Conservation (phyloP, 2,797 vertebrate species). For the Phoxinus dragarum region DNA sequence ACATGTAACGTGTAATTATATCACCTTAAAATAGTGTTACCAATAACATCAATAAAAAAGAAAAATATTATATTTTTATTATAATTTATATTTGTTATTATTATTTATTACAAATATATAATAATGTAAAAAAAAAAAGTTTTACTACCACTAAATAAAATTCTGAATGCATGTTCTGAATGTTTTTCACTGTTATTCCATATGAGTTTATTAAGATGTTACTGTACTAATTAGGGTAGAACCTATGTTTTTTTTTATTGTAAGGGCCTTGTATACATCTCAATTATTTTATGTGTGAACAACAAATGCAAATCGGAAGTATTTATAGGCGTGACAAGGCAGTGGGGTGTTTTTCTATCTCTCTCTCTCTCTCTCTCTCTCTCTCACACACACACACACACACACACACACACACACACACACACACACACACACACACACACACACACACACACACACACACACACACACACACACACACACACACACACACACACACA, state of each 20-base stretch:
- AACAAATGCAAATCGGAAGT: conserved; percentile 29
- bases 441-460: too few species aligned
- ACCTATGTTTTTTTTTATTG: background rate
- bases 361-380: background rate
- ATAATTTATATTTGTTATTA: too few species aligned
- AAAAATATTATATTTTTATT: too few species aligned
- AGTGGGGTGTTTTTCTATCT: conserved; percentile 7
- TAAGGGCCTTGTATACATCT: background rate
- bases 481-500: conserved; percentile 23
- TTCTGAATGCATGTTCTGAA: background rate
- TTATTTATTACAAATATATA: too few species aligned
- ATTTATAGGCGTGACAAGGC: conserved; percentile 22
- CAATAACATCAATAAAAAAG: too few species aligned
- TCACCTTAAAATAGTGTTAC: too few species aligned
- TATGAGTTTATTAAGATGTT: background rate
- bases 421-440: too few species aligned
- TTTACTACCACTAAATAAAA: background rate
- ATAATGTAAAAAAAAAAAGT: too few species aligned
- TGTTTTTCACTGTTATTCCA: background rate
- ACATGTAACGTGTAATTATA: too few species aligned
- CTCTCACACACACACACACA: conserved; percentile 53
- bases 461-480: too few species aligned
- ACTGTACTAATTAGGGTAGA: background rate
- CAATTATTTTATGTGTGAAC: conserved; percentile 22
- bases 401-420: conserved; percentile 54